Evolutionary conservation across 2,113 vertebrate species (phyloP).

Genomic region (Pan troglodytes): NHGRI_mPanTro3-v2.1_pri NC_072407.2:112824501-112825000

Average conservation of each 20-base stretch:
- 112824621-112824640: background rate
- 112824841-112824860: background rate
- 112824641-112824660: background rate
- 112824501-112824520: background rate
- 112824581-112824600: background rate
- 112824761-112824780: background rate
- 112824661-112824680: background rate
- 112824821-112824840: background rate
- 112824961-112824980: background rate
- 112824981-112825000: background rate
- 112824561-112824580: background rate
- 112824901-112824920: background rate
- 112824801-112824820: background rate
- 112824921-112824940: background rate
- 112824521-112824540: background rate
- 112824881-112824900: background rate
- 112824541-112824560: background rate
- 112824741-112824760: background rate
- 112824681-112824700: background rate
- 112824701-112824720: background rate
- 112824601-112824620: background rate
- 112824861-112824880: background rate
- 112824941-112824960: background rate
- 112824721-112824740: background rate
- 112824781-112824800: background rate